phyloP scores from a whole-genome alignment of 2,888 invertebrate genomes.

The Chymomyza fuscimana region DNA sequence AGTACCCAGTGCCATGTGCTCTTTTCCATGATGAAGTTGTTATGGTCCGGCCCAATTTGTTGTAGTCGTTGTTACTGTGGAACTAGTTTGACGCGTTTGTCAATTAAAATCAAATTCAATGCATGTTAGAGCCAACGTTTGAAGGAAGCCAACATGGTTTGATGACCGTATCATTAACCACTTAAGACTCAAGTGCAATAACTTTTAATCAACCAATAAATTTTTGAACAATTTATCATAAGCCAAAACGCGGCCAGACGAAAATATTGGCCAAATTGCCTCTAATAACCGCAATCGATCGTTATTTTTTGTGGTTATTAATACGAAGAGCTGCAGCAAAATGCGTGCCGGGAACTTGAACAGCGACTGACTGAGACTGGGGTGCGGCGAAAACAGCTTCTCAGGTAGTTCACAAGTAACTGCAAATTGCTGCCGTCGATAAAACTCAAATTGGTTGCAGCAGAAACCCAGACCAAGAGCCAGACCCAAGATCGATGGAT shows the following conservation, averaged over 20 bases:
- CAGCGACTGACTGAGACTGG: constrained; percentile 18
- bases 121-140: constrained; percentile 48
- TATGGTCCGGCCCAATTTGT: constrained; percentile 32
- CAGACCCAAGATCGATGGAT: constrained; percentile 51
- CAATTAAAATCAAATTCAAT: constrained; percentile 74
- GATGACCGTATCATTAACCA: constrained; percentile 63
- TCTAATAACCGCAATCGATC: constrained; percentile 75
- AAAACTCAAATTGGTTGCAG: constrained; percentile 66
- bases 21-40: constrained; percentile 57
- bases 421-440: constrained; percentile 77
- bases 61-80: constrained; percentile 18
- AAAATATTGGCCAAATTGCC: constrained; percentile 72
- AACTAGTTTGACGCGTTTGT: constrained; percentile 73
- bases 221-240: constrained; percentile 69
- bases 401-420: constrained; percentile 79
- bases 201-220: constrained; percentile 74
- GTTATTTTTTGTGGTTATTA: constrained; percentile 77
- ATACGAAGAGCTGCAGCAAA: constrained; percentile 41
- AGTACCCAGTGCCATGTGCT: not conserved
- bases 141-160: constrained; percentile 11
- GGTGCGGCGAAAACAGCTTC: constrained; percentile 68
- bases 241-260: constrained; percentile 22
- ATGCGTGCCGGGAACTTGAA: constrained; percentile 33
- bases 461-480: constrained; percentile 25
- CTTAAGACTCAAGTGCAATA: constrained; percentile 68